Evolutionary conservation across 2,888 invertebrate genomes (phyloP).

Genomic region (Mongoloraphidia duomilia): DNA sequence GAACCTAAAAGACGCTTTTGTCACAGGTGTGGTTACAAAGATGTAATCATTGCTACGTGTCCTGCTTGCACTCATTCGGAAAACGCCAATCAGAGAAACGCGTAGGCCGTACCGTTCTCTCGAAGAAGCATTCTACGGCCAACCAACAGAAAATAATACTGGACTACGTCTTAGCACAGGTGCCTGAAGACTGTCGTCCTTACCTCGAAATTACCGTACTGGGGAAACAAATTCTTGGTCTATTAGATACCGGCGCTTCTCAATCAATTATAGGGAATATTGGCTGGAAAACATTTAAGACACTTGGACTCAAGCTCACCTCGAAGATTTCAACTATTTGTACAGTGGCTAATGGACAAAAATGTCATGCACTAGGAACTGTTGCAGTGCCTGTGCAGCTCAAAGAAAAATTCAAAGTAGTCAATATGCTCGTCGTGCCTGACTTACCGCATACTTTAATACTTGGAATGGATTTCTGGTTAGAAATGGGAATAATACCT

Average conservation of each 20-base stretch:
- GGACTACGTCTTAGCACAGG: background rate
- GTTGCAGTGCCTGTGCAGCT: background rate
- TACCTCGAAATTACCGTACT: constrained; percentile 4
- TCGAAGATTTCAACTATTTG: background rate
- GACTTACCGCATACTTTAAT: background rate
- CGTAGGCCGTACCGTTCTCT: too few relatives aligned
- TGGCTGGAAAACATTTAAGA: background rate
- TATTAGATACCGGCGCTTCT: constrained; percentile 3
- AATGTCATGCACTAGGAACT: background rate
- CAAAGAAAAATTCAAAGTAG: background rate
- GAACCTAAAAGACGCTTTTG: background rate
- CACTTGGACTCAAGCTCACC: background rate
- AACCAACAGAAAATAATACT: too few relatives aligned
- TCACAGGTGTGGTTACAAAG: background rate
- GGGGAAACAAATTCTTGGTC: constrained; percentile 2
- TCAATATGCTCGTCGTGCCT: background rate
- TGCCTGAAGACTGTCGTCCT: constrained; percentile 1
- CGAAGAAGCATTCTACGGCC: too few relatives aligned
- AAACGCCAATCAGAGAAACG: too few relatives aligned
- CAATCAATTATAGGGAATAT: constrained; percentile 1
- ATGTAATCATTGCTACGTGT: background rate
- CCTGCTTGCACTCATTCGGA: constrained; percentile 1
- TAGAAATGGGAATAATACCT: constrained; percentile 1
- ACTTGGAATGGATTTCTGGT: constrained; percentile 6
- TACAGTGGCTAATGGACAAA: background rate